Evolutionary conservation across 1,140 invertebrate genomes (phyloP), one percentile per base, ranked within the genome.

Genomic region (Mya arenaria): DNA sequence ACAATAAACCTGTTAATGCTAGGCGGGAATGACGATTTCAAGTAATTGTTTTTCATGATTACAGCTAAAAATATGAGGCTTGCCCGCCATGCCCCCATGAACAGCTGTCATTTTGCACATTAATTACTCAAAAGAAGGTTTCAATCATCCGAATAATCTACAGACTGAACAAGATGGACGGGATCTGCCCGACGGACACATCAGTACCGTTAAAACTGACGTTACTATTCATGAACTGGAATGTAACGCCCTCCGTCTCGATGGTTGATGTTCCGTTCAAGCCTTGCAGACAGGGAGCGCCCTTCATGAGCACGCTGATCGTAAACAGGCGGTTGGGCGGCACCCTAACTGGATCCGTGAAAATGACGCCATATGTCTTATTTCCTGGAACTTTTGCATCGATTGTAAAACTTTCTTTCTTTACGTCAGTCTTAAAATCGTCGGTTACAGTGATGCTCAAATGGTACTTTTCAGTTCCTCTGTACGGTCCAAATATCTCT

Each of bases 151-250:
- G n/a, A n/a, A n/a, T n/a, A n/a, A n/a, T n/a, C n/a, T n/a, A n/a
- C n/a, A n/a, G n/a, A n/a, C 56, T 78, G 60, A 69, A 78, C 56
- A 84, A 39, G 10, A 74, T 41, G 6, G 39, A 25, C 28, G 69
- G 86, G 4, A 78, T 60, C 19, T 82, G 68, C 10, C 72, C 63
- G 6, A 74, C 58, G 44, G 25, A 63, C 19, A 86, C 48, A 23
- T 62, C 71, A 30, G 69, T 71, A 17, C 52, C 65, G 44, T 77
- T 68, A 32, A 66, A 48, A 37, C 66, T 69, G 17, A 41, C 41
- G 39, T 62, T 44, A 36, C 56, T 72, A 37, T 72, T 68, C 0
- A 52, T 30, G 41, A 72, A 72, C 37, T 65, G 32, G 72, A 84
- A 60, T 39, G 41, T 71, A 0, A 73, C 30, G 13, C 75, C 44